Conservation (phyloP, 2,888 invertebrate genomes). For the Eilema sororculum region DNA sequence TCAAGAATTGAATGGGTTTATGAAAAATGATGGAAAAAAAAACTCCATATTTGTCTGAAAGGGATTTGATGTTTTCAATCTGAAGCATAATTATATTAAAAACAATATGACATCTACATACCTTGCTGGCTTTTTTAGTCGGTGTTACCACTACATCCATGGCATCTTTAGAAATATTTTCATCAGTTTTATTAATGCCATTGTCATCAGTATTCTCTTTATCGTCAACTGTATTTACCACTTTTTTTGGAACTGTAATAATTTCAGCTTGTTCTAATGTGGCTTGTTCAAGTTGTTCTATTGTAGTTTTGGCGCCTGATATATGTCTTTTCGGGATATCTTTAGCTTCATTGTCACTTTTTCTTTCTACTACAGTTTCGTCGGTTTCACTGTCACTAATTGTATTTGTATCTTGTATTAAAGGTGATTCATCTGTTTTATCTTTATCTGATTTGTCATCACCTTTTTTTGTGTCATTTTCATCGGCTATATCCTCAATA, state of each 20-base stretch:
- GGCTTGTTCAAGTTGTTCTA: neutral
- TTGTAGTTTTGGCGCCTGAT: too few relatives aligned
- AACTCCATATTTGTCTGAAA: too few relatives aligned
- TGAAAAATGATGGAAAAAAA: neutral
- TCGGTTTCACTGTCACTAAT: neutral
- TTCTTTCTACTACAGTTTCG: neutral
- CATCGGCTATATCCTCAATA: neutral
- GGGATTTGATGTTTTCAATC: neutral
- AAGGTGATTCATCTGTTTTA: neutral
- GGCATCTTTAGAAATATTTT: conserved; percentile 11
- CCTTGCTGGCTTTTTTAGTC: conserved; percentile 46
- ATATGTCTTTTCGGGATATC: neutral
- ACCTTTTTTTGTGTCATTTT: neutral
- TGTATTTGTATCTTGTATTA: neutral
- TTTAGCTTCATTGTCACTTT: neutral
- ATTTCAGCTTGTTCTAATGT: neutral
- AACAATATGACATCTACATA: conserved; percentile 22
- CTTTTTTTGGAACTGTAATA: neutral
- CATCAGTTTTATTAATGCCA: neutral
- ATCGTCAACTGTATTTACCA: neutral
- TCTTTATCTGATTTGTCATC: neutral
- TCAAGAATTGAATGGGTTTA: neutral
- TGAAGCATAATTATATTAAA: neutral
- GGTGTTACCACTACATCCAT: conserved; percentile 25
- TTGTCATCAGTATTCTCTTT: neutral